phyloP scores from a whole-genome alignment of 2,888 invertebrate species.

The Ornithoptera alexandrae region DNA sequence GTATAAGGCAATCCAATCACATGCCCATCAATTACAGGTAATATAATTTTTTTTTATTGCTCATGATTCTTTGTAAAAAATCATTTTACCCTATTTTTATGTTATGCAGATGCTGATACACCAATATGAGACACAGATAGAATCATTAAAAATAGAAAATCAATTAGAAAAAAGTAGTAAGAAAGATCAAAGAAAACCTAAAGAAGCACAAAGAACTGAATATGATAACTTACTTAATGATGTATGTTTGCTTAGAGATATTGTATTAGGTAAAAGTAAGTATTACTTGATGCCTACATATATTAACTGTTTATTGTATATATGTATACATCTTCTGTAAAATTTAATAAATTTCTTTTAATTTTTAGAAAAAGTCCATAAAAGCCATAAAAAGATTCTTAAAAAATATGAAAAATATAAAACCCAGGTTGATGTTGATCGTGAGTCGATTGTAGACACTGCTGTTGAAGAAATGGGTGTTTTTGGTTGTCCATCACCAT shows the following conservation, averaged over 20 bases:
- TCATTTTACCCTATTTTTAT: not conserved
- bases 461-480: conserved; percentile 41
- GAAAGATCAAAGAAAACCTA: conserved; percentile 24
- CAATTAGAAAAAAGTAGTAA: conserved; percentile 38
- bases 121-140: conserved; percentile 47
- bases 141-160: conserved; percentile 46
- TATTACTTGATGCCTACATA: conserved; percentile 22
- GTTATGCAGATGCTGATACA: conserved; percentile 44
- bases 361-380: conserved; percentile 47
- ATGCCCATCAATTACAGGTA: conserved; percentile 57
- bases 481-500: conserved; percentile 35
- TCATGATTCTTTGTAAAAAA: no score
- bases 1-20: conserved; percentile 47
- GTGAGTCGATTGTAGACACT: conserved; percentile 32
- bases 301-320: no score
- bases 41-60: not conserved
- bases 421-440: conserved; percentile 34
- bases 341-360: conserved; percentile 1
- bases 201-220: conserved; percentile 40
- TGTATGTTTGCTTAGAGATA: conserved; percentile 40
- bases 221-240: conserved; percentile 42
- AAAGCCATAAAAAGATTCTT: conserved; percentile 38
- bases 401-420: conserved; percentile 43
- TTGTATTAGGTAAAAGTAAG: conserved; percentile 51
- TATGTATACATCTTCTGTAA: not conserved